These are phyloP conservation scores for Coleophora deauratella DNA, from an alignment of 2,888 invertebrate species.

Conservation along the genomic window DNA sequence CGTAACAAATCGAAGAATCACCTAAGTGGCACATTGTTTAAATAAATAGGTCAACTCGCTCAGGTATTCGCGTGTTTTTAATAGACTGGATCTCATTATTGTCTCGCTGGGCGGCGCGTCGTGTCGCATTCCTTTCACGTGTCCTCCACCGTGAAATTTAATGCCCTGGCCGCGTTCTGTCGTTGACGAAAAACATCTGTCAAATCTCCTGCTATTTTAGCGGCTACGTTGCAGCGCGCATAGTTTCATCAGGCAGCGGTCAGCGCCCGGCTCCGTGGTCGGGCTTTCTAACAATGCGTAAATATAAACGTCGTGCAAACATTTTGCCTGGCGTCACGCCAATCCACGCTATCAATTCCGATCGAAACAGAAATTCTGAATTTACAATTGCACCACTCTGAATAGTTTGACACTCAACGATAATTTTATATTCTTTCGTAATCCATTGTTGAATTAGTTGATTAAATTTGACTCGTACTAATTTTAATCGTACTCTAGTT, in stretches of 20 bases:
- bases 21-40: background rate
- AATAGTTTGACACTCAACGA: slow-evolving; percentile 20
- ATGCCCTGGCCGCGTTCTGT: slow-evolving; percentile 11
- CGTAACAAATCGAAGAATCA: too few species aligned
- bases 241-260: slow-evolving; percentile 9
- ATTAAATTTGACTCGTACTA: too few species aligned
- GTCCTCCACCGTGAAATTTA: slow-evolving; percentile 11
- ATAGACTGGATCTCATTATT: slow-evolving; percentile 38
- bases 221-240: slow-evolving; percentile 6
- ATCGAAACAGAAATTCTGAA: slow-evolving; percentile 44
- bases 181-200: slow-evolving; percentile 7
- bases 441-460: too few species aligned
- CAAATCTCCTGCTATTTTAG: slow-evolving; percentile 3
- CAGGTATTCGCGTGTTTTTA: slow-evolving; percentile 26
- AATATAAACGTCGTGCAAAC: slow-evolving; percentile 58
- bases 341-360: slow-evolving; percentile 52
- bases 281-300: slow-evolving; percentile 41
- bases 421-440: too few species aligned
- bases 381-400: slow-evolving; percentile 32
- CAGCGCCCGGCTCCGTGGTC: slow-evolving; percentile 19
- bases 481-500: too few species aligned
- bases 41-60: slow-evolving; percentile 2
- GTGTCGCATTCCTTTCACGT: slow-evolving; percentile 16
- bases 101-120: slow-evolving; percentile 12
- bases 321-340: slow-evolving; percentile 49